Base-by-base conservation (phyloP, 2,797 vertebrate species). In the Lacerta viridis region DNA sequence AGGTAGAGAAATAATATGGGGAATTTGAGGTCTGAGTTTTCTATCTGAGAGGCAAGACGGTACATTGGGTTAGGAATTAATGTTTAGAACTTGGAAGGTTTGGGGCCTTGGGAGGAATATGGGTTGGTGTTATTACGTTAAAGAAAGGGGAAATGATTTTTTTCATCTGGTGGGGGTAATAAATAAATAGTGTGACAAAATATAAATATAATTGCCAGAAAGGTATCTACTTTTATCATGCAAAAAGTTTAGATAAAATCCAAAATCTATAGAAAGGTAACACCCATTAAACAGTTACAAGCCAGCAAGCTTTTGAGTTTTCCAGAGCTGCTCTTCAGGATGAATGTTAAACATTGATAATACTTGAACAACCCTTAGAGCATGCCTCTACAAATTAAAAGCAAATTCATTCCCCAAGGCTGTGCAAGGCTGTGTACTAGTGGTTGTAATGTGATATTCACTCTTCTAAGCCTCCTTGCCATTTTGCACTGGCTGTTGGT, bases 291-390 rank as follows among this genome's bases (percentile, higher is more conserved):
- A n/a, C 8, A 61, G 7, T 74, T 25, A 75, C 27, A 46, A 59
- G 72, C 64, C 71, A 76, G 74, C 27, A 77, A 78, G 23, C 64
- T 86, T 86, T 33, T n/a, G 43, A 77, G 55, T 86, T 78, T 20
- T 78, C 33, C 20, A 81, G 36, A 81, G 20, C 6, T 46, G 27
- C 64, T 86, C 43, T 69, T 78, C 36, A 64, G 64, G 41, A 41
- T 68, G 4, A 11, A 46, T 86, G 72, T 81, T 41, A 64, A 81
- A 6, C 59, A 66, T 81, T 55, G 20, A 64, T 64, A 81, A 61
- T 39, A 64, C 78, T 41, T 81, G 33, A 64, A 64, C 59, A 64
- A 64, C 11, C 17, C 36, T 64, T 81, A 39, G 79, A 18, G 59
- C 33, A n/a, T 66, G 23, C 36, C 59, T 66, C 59, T 81, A 27